phyloP scores from a whole-genome alignment of 2,888 invertebrate species.

The Cephus pygmeus region DNA sequence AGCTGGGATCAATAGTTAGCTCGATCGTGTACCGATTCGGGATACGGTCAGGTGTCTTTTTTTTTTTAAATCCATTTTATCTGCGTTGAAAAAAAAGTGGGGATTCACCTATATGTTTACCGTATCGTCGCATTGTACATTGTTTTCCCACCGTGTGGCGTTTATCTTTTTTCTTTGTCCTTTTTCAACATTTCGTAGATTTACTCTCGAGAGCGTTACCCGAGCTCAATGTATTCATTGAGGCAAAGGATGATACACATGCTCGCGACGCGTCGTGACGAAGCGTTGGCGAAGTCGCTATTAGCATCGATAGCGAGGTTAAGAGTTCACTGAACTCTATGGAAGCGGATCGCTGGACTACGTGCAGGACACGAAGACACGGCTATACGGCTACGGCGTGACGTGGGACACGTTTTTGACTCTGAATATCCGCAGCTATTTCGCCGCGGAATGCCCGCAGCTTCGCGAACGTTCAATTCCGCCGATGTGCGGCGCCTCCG shows the following conservation, averaged over 20 bases:
- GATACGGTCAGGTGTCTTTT: background rate
- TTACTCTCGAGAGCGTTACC: background rate
- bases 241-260: background rate
- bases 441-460: background rate
- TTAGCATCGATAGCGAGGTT: slow-evolving; percentile 62
- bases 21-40: background rate
- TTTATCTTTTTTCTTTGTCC: background rate
- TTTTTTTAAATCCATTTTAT: background rate
- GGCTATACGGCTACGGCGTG: background rate
- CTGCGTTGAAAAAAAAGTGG: background rate
- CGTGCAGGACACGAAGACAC: background rate
- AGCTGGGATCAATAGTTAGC: background rate
- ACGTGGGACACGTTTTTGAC: background rate
- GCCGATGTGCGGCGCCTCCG: background rate
- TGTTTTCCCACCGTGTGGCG: background rate
- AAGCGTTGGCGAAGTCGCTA: slow-evolving; percentile 50
- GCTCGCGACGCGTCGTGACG: background rate
- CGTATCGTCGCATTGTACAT: background rate
- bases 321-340: slow-evolving; percentile 31
- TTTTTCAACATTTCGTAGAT: background rate
- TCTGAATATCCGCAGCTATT: background rate
- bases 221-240: background rate
- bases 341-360: background rate
- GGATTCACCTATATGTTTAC: background rate
- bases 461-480: background rate